Base-by-base conservation (phyloP, 2,113 vertebrate genomes). In the Phoxinus phoxinus region DNA sequence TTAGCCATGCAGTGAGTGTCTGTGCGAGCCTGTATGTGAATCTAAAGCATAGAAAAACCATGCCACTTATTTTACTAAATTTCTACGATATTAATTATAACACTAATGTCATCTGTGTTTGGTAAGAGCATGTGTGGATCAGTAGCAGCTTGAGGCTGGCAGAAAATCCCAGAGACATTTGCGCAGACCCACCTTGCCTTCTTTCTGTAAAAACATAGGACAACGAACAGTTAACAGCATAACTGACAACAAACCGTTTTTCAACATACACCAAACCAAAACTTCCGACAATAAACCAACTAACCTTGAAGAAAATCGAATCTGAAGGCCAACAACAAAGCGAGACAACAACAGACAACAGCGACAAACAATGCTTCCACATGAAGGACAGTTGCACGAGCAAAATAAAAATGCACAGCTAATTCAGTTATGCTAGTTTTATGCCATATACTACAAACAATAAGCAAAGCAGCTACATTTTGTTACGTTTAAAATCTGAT, bases 161-260 rank as follows among this genome's bases (percentile, higher is more conserved):
- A 90, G 92, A 89, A 89, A 88, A 90, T 95, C 94, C 94, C 72
- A 89, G 91, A 90, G 89, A 91, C 93, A 86, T 90, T 93, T 92
- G 92, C 89, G 93, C 91, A 91, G 89, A 95, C 95, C 94, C 93
- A 95, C 95, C 95, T 95, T 94, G 92, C 90, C 94, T 93, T 95
- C 92, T 88, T 92, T 95, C 95, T 95, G 95, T 74, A 91, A 94
- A 95, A 95, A 95, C 94, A 95, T 84, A 92, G 91, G 92, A 94
- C 87, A 95, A 88, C 87, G 93, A 89, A 92, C 67, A 41, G 89
- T 95, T 95, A 56, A 94, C 91, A 85, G 85, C 21, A 83, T 35
- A 81, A 84, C 61, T 61, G 25, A 59, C 75, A 84, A 85, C 89
- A 76, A 32, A 46, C 76, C 30, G 1, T 69, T 81, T 77, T 67